phyloP scores from a whole-genome alignment of 2,888 invertebrate species.

The Laspeyria flexula region DNA sequence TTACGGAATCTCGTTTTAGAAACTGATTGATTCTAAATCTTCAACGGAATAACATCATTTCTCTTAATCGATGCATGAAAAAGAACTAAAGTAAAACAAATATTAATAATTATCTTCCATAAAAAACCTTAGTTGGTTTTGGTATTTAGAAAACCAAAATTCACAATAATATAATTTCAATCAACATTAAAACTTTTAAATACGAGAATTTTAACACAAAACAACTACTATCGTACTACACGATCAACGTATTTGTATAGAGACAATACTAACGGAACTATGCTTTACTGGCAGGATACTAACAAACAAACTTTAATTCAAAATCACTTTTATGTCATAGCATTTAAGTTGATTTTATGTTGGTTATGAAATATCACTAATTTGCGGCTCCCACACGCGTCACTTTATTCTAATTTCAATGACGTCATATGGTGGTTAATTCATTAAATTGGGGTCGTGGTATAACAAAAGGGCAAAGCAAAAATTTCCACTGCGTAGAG shows the following conservation, averaged over 20 bases:
- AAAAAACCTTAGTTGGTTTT: no score
- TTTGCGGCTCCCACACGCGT: conserved; percentile 40
- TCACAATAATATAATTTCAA: conserved; percentile 28
- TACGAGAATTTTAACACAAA: conserved; percentile 47
- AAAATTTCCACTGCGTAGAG: background rate
- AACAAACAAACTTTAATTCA: conserved; percentile 15
- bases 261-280: conserved; percentile 81
- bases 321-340: conserved; percentile 28
- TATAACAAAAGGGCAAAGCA: conserved; percentile 11
- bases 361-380: conserved; percentile 19
- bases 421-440: conserved; percentile 32
- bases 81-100: no score
- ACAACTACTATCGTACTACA: conserved; percentile 58
- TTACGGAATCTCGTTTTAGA: no score
- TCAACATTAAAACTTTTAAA: conserved; percentile 39
- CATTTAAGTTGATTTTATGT: conserved; percentile 42
- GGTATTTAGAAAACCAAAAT: background rate
- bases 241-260: conserved; percentile 67
- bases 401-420: conserved; percentile 39
- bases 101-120: no score
- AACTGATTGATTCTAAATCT: no score
- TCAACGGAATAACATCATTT: no score
- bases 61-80: no score
- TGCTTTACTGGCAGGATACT: conserved; percentile 53
- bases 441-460: conserved; percentile 39